Evolutionary conservation across 2,113 vertebrate species (phyloP).

Genomic region (Thymallus thymallus): DNA sequence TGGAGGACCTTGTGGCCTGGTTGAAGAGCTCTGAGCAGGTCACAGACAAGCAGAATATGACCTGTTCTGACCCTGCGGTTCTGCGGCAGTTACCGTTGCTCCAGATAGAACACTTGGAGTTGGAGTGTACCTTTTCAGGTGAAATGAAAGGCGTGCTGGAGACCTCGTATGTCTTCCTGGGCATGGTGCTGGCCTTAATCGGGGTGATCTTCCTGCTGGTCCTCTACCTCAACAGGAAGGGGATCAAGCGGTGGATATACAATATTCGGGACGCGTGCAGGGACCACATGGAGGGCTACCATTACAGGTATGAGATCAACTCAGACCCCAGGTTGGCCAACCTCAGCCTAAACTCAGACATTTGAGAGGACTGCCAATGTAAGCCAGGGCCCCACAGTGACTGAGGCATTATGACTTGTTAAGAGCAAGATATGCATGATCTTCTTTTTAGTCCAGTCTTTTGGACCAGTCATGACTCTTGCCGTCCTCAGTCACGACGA

Average conservation of each 20-base stretch:
- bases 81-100: conserved; percentile 71
- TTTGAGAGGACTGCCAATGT: conserved; percentile 68
- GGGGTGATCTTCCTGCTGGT: conserved; percentile 96
- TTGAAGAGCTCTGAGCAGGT: conserved; percentile 78
- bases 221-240: conserved; percentile 96
- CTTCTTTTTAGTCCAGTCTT: conserved; percentile 61
- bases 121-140: conserved; percentile 71
- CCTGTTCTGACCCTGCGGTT: conserved; percentile 75
- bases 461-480: conserved; percentile 17
- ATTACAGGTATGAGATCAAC: conserved; percentile 97
- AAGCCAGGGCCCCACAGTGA: conserved; percentile 23
- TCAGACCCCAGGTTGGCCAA: conserved; percentile 91
- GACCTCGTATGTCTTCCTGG: conserved; percentile 96
- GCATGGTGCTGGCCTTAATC: conserved; percentile 93
- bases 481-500: conserved; percentile 9
- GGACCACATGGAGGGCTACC: conserved; percentile 99
- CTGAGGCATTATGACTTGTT: conserved; percentile 41
- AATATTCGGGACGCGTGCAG: conserved; percentile 97
- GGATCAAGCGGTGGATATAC: conserved; percentile 97
- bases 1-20: conserved; percentile 82
- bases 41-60: conserved; percentile 69
- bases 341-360: conserved; percentile 93
- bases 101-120: conserved; percentile 67
- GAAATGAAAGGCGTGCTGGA: conserved; percentile 82
- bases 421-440: conserved; percentile 79